phyloP scores from a whole-genome alignment of 2,797 vertebrate genomes.

The Chloroceryle amazona region DNA sequence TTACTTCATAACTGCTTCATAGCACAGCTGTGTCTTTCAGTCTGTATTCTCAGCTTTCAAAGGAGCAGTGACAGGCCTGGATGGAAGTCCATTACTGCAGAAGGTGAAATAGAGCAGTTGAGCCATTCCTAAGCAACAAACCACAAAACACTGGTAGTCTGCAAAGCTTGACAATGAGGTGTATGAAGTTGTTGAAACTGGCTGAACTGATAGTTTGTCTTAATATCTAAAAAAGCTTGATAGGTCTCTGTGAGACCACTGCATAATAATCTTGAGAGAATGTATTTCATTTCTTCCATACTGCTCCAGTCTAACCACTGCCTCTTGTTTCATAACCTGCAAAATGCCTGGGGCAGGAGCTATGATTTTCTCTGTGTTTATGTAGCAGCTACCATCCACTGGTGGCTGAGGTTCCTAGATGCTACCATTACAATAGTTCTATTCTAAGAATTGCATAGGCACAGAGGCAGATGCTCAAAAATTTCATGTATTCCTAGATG shows the following conservation, averaged over 20 bases:
- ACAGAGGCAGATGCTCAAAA: background rate
- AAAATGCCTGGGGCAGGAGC: conserved; percentile 20
- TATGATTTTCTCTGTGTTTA: conserved; percentile 30
- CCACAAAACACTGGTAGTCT: background rate
- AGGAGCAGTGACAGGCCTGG: background rate
- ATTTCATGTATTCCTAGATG: background rate
- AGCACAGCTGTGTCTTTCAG: conserved; percentile 40
- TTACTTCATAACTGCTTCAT: conserved; percentile 27
- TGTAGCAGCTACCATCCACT: conserved; percentile 14
- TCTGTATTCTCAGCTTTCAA: background rate
- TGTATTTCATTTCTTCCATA: conserved; percentile 27
- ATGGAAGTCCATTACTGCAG: conserved; percentile 20
- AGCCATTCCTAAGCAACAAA: conserved; percentile 20
- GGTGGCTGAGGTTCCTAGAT: conserved; percentile 10
- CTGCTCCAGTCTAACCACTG: background rate
- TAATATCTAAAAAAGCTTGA: conserved; percentile 7
- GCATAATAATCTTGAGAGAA: conserved; percentile 24
- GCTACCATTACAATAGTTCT: background rate
- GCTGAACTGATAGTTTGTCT: conserved; percentile 14
- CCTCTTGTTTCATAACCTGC: conserved; percentile 34
- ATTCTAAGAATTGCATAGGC: background rate
- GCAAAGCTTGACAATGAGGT: background rate
- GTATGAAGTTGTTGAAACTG: background rate
- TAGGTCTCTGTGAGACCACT: background rate
- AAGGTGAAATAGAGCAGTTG: background rate